Evolutionary conservation across 92 coral and sea anemone species (phyloP).

Genomic region (Desmophyllum pertusum): DNA sequence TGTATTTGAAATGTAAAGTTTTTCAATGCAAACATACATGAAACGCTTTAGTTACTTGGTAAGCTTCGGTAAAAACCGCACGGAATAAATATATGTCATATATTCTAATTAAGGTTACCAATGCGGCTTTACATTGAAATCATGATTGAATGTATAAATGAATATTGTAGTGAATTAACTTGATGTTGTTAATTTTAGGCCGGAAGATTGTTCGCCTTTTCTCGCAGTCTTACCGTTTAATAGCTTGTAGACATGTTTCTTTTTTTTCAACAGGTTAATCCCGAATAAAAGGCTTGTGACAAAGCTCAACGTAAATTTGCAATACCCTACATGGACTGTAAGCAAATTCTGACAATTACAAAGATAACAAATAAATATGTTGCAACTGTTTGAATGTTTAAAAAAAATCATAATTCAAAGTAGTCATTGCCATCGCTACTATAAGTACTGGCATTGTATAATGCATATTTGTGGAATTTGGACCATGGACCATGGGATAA

Average conservation of each 20-base stretch:
- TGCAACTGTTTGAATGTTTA: neutral
- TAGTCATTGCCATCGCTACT: slow-evolving; percentile 9
- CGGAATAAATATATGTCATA: neutral
- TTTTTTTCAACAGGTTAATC: slow-evolving; percentile 6
- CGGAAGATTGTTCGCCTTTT: too few relatives aligned
- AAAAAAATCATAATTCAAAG: slow-evolving; percentile 4
- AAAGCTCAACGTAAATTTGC: slow-evolving; percentile 3
- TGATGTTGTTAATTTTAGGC: too few relatives aligned
- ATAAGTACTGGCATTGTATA: slow-evolving; percentile 2
- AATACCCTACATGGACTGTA: neutral
- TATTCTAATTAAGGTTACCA: neutral
- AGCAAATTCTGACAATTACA: slow-evolving; percentile 10
- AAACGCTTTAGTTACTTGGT: neutral
- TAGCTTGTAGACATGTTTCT: too few relatives aligned
- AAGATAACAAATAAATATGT: neutral
- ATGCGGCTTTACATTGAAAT: neutral
- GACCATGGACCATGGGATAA: slow-evolving; percentile 8
- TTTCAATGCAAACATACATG: neutral
- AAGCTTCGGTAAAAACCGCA: neutral
- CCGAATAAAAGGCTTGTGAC: neutral
- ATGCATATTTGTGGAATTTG: slow-evolving; percentile 2
- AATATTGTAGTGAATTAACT: too few relatives aligned
- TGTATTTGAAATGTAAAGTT: neutral
- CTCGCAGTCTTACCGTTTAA: too few relatives aligned
- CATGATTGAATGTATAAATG: too few relatives aligned